Evolutionary conservation across 1,140 invertebrate genomes (phyloP), one percentile per base, ranked within the genome.

Genomic region (Zophobas morio): DNA sequence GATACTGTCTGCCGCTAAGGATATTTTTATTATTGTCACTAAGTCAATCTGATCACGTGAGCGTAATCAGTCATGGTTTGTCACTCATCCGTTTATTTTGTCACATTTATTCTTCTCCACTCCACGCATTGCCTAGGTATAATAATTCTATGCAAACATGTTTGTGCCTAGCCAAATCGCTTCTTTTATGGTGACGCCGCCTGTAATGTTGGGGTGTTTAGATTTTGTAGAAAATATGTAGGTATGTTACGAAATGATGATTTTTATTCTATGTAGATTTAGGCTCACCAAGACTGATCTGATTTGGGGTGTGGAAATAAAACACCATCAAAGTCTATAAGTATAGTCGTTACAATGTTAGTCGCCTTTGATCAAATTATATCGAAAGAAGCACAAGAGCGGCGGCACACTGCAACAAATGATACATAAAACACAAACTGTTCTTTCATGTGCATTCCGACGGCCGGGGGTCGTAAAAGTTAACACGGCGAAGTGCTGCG

Each of bases 361-460:
- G 56, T 73, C 71, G 75, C 70, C 78, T 79, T 79, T 79, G 78
- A 79, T 79, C 78, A 79, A 77, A 77, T 77, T 57, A 66, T 76
- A 47, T 51, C 33, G 51, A 42, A 56, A 63, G 4, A 51, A 20
- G 49, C 49, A 51, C 6, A 51, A 51, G 49, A 70, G 56, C 74
- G 51, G 39, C 78, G 78, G 76, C 78, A 79, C 60, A 66, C 51
- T 72, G 74, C 57, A 73, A 79, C 78, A 79, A 79, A 79, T 77
- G 75, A 74, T 79, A 79, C 75, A 79, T 79, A 79, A 79, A 79
- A 79, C 70, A 78, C 77, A 66, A 66, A 66, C 60, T 66, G 60
- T 66, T 66, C 60, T 79, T 79, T 76, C 78, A 79, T 77, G 78
- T 77, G 56, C 74, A 53, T 66, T 66, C 57, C 74, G 63, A 54